These are phyloP conservation scores for Podilymbus podiceps DNA, from an alignment of 2,113 vertebrate species.

Conservation along the genomic window DNA sequence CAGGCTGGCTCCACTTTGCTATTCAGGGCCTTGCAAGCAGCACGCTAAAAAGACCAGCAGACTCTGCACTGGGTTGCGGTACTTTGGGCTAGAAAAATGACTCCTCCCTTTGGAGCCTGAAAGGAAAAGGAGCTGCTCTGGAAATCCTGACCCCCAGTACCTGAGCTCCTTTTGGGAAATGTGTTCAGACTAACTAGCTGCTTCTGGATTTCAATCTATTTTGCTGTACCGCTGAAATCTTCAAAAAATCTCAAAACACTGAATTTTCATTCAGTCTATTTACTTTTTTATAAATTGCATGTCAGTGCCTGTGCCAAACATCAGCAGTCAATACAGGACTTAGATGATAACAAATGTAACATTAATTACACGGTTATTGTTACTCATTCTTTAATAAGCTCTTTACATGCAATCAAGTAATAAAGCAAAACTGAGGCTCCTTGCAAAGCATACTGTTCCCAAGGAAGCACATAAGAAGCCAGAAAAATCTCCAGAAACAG, in stretches of 20 bases:
- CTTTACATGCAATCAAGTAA: constrained; percentile 24
- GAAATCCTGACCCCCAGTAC: not conserved
- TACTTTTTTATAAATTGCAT: not conserved
- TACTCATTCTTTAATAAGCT: constrained; percentile 41
- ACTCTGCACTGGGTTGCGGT: not conserved
- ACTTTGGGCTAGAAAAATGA: not conserved
- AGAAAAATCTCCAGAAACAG: not conserved
- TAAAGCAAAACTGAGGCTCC: constrained; percentile 7
- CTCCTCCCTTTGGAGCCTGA: not conserved
- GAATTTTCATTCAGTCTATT: not conserved
- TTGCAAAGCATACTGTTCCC: not conserved
- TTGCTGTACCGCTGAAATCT: not conserved
- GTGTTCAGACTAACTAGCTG: not conserved
- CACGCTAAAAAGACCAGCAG: not conserved
- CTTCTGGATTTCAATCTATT: not conserved
- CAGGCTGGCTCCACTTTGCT: not conserved
- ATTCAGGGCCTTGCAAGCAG: not conserved
- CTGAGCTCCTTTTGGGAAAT: not conserved
- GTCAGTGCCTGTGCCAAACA: not conserved
- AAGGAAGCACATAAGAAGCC: not conserved
- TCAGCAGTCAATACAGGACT: not conserved
- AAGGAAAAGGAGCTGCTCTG: not conserved
- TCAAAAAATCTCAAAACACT: not conserved
- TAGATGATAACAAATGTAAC: constrained; percentile 4
- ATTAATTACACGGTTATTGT: constrained; percentile 35